Conservation (phyloP, 2,888 invertebrate species). For the Campopleginae sp. region DNA sequence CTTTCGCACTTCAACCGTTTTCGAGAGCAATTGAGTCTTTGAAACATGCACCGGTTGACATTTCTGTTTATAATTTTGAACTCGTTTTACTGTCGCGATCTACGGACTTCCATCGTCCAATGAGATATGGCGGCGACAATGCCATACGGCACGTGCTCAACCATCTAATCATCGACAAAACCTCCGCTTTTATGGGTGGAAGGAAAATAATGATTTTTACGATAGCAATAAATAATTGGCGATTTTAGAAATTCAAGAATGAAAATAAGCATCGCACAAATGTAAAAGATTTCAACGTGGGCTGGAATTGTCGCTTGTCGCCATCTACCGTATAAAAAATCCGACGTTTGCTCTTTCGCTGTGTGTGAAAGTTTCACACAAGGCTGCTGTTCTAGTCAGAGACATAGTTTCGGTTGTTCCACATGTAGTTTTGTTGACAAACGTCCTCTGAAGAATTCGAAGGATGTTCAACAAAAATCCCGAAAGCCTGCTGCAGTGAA, state of each 20-base stretch:
- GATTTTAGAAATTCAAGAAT: not conserved
- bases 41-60: not conserved
- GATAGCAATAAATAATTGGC: no score
- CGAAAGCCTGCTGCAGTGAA: not conserved
- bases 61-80: constrained; percentile 6
- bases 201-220: no score
- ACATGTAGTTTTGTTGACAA: constrained; percentile 55
- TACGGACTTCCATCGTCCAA: not conserved
- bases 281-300: not conserved
- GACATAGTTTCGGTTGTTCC: not conserved
- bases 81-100: not conserved
- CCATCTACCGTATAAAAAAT: not conserved
- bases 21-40: not conserved
- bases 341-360: not conserved
- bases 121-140: not conserved
- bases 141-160: not conserved
- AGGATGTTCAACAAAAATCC: not conserved
- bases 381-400: not conserved
- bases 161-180: not conserved
- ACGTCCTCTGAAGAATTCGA: constrained; percentile 20
- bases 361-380: no score
- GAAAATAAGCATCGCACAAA: not conserved
- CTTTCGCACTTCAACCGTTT: not conserved
- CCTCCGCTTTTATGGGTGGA: no score
- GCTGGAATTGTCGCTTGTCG: not conserved